phyloP scores from a whole-genome alignment of 2,888 invertebrate species.

The Clanis bilineata region DNA sequence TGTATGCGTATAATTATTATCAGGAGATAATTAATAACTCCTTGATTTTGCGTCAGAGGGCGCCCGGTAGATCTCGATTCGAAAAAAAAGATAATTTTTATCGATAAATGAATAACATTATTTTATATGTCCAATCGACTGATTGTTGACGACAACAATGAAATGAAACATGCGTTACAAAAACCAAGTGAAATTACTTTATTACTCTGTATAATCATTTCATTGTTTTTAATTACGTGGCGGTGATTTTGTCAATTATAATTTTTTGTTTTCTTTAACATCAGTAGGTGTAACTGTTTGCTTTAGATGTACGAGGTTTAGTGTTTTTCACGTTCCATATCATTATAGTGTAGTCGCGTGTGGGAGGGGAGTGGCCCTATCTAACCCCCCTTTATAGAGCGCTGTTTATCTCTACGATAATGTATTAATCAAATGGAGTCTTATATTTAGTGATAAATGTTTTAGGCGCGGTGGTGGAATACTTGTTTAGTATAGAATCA shows the following conservation, averaged over 20 bases:
- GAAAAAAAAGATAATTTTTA: not conserved
- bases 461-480: conserved; percentile 70
- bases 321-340: conserved; percentile 70
- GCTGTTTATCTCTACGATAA: conserved; percentile 54
- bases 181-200: not conserved
- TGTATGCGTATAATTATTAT: not conserved
- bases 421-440: conserved; percentile 57
- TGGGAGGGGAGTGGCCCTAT: conserved; percentile 11
- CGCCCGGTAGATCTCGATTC: not conserved
- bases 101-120: no score
- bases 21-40: not conserved
- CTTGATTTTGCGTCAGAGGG: not conserved
- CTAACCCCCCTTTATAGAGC: conserved; percentile 38
- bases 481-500: conserved; percentile 62
- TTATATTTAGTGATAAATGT: conserved; percentile 42
- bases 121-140: no score
- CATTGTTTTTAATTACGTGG: conserved; percentile 37
- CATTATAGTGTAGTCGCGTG: conserved; percentile 38
- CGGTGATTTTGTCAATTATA: conserved; percentile 73
- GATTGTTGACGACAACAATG: not conserved
- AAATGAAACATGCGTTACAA: not conserved
- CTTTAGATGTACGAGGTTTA: conserved; percentile 57
- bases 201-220: conserved; percentile 1
- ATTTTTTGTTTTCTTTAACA: conserved; percentile 38
- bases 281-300: conserved; percentile 34